These are phyloP conservation scores for Drosophila pachea DNA, from an alignment of 1,140 invertebrate genomes.

Conservation along the genomic window DNA sequence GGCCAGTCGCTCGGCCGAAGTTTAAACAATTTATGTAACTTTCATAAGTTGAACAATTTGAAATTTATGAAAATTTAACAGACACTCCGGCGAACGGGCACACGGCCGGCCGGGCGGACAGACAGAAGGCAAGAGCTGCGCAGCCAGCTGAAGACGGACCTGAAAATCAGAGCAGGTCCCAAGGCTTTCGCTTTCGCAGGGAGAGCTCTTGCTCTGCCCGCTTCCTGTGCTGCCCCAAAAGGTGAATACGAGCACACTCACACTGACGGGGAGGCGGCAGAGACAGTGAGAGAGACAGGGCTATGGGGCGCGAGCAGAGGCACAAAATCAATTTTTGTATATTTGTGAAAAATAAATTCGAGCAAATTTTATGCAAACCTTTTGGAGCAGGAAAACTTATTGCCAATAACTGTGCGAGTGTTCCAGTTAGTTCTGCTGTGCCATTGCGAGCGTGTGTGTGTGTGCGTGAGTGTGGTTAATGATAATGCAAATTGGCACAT, in stretches of 20 bases:
- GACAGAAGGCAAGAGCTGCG: background rate
- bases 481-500: constrained; percentile 75
- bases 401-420: constrained; percentile 48
- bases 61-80: constrained; percentile 74
- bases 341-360: constrained; percentile 61
- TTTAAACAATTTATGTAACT: constrained; percentile 72
- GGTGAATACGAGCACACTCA: constrained; percentile 59
- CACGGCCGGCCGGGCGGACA: background rate
- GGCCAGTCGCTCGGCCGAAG: constrained; percentile 48
- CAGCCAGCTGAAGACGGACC: constrained; percentile 17
- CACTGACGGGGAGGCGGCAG: constrained; percentile 29
- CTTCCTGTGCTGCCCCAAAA: constrained; percentile 27
- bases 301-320: background rate
- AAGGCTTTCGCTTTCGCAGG: constrained; percentile 48
- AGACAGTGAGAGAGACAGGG: too few species aligned
- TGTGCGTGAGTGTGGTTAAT: constrained; percentile 58
- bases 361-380: constrained; percentile 72
- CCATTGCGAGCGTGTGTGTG: constrained; percentile 9
- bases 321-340: constrained; percentile 69
- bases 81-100: constrained; percentile 8
- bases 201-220: constrained; percentile 37
- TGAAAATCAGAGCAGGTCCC: constrained; percentile 34
- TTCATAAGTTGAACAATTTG: constrained; percentile 57
- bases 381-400: constrained; percentile 65
- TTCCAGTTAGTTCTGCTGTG: constrained; percentile 26